Evolutionary conservation across 1,140 invertebrate genomes (phyloP).

Genomic region (Cecropterus lyciades): DNA sequence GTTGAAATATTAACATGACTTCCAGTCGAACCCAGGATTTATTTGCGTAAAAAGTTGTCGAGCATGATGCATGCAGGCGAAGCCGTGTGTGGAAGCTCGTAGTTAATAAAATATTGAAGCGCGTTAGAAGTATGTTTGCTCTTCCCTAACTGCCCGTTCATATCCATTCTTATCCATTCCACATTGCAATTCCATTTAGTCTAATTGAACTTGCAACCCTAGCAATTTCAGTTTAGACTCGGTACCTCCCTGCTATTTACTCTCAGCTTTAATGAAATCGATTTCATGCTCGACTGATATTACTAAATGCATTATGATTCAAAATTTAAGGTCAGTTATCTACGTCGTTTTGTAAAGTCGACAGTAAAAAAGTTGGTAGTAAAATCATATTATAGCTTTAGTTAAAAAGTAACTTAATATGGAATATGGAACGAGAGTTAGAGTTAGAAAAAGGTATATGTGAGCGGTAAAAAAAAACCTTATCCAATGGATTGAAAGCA

Average conservation of each 20-base stretch:
- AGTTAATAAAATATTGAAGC: neutral
- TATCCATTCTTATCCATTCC: slow-evolving; percentile 3
- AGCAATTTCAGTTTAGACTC: neutral
- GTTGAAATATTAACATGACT: no score
- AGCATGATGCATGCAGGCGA: no score
- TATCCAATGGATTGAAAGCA: no score
- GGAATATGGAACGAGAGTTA: no score
- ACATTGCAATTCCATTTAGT: neutral
- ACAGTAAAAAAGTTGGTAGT: neutral
- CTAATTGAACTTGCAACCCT: slow-evolving; percentile 16
- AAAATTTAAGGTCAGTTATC: slow-evolving; percentile 1
- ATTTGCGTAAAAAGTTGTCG: no score
- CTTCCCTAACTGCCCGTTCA: slow-evolving; percentile 7
- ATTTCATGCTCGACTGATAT: slow-evolving; percentile 7
- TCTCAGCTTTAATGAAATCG: slow-evolving; percentile 5
- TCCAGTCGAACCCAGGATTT: no score
- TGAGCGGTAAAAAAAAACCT: no score
- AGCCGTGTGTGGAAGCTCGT: no score
- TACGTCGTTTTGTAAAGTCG: neutral
- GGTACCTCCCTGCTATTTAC: neutral
- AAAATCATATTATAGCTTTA: no score
- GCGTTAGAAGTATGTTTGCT: neutral
- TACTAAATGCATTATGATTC: slow-evolving; percentile 4
- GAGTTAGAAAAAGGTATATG: no score
- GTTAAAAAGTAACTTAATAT: no score